A percentile compares a stretch with the other conserved stretches of the same genome.
phyloP scores from a whole-genome alignment of 2,888 invertebrate species.

The Aelia acuminata region DNA sequence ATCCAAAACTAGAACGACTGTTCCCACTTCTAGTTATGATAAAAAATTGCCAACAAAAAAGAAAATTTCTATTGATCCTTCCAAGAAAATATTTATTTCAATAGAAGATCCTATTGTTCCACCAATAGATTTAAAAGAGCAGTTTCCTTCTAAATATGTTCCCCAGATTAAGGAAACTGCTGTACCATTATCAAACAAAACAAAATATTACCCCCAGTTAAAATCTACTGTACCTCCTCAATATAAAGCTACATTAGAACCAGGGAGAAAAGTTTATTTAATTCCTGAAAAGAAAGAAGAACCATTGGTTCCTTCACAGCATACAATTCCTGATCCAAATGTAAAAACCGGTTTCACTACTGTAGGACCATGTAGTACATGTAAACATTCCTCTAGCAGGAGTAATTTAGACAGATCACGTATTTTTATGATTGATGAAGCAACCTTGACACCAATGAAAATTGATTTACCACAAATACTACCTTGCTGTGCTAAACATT shows the following conservation, averaged over 20 bases:
- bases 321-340: background rate
- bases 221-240: background rate
- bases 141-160: background rate
- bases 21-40: background rate
- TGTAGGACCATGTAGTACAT: background rate
- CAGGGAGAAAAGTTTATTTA: background rate
- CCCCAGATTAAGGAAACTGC: background rate
- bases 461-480: background rate
- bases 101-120: conserved; percentile 9
- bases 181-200: background rate
- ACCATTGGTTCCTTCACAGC: background rate
- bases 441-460: background rate
- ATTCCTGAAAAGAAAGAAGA: background rate
- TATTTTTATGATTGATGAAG: conserved; percentile 45
- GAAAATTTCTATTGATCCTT: conserved; percentile 24
- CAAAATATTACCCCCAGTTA: background rate
- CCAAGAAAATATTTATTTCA: conserved; percentile 35
- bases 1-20: background rate
- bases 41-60: background rate
- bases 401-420: conserved; percentile 21
- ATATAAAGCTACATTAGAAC: background rate
- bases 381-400: background rate
- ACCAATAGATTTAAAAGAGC: background rate
- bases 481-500: background rate
- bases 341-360: background rate